These are phyloP conservation scores for Dione juno DNA, from an alignment of 2,888 invertebrate genomes.

Conservation along the genomic window DNA sequence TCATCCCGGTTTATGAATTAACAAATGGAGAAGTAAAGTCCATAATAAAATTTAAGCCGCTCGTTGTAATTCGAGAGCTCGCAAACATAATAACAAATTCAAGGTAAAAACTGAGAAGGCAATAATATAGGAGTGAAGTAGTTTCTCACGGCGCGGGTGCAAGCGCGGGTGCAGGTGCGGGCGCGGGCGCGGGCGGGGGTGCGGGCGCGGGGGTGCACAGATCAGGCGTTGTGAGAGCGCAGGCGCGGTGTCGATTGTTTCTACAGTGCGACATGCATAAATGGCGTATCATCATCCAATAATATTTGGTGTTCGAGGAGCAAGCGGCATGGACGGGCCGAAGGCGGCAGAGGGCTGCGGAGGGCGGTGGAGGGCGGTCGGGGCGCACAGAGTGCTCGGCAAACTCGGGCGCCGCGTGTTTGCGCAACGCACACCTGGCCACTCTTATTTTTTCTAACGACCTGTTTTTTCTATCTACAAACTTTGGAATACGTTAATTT, in stretches of 20 bases:
- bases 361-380: slow-evolving; percentile 33
- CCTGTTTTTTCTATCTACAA: slow-evolving; percentile 61
- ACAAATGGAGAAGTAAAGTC: background rate
- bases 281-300: slow-evolving; percentile 73
- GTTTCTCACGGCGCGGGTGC: slow-evolving; percentile 36
- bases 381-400: slow-evolving; percentile 52
- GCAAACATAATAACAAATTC: slow-evolving; percentile 26
- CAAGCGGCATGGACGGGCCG: slow-evolving; percentile 37
- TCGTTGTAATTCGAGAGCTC: slow-evolving; percentile 23
- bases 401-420: slow-evolving; percentile 54
- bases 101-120: slow-evolving; percentile 30
- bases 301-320: slow-evolving; percentile 60
- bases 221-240: background rate
- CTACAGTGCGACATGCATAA: slow-evolving; percentile 59
- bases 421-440: slow-evolving; percentile 56
- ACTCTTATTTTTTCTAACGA: slow-evolving; percentile 65
- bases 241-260: slow-evolving; percentile 51
- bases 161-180: slow-evolving; percentile 21
- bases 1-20: background rate
- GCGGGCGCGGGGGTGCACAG: slow-evolving; percentile 24
- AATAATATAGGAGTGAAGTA: slow-evolving; percentile 23
- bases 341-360: slow-evolving; percentile 21
- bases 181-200: slow-evolving; percentile 14
- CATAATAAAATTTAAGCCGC: background rate
- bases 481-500: slow-evolving; percentile 66